Conservation (phyloP, 2,888 invertebrate genomes). For the Tineola bisselliella region DNA sequence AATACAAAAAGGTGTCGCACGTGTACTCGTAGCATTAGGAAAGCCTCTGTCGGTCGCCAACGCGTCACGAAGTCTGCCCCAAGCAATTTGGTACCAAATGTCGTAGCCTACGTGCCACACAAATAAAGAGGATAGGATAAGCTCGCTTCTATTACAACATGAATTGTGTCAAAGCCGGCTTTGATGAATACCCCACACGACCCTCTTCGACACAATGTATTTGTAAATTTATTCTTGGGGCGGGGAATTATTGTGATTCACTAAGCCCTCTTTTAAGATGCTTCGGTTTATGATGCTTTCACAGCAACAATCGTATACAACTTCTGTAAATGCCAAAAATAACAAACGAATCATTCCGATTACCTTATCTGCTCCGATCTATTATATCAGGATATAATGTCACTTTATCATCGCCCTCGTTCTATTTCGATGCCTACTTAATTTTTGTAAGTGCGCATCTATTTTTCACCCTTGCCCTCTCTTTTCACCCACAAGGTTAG, state of each 20-base stretch:
- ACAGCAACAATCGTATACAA: too few species aligned
- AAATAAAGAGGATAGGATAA: constrained; percentile 60
- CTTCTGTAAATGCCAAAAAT: too few species aligned
- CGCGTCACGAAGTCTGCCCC: constrained; percentile 55
- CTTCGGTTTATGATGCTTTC: background rate
- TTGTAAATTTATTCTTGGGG: background rate
- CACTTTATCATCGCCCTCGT: constrained; percentile 4
- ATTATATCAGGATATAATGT: constrained; percentile 1
- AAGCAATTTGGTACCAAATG: constrained; percentile 67
- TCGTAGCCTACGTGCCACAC: constrained; percentile 60
- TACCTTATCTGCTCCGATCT: background rate
- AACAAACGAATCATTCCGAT: background rate
- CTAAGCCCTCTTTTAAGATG: background rate
- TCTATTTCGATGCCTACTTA: constrained; percentile 31
- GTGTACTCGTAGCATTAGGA: constrained; percentile 51
- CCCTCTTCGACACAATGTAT: constrained; percentile 1
- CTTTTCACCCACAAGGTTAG: background rate
- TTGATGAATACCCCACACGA: constrained; percentile 1
- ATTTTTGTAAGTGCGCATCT: constrained; percentile 59
- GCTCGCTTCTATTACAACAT: constrained; percentile 42
- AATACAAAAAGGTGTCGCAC: constrained; percentile 44
- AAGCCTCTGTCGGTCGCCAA: background rate
- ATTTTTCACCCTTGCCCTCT: constrained; percentile 45
- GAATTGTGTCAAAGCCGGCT: constrained; percentile 26
- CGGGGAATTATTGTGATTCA: background rate